A percentile compares a stretch with the other conserved stretches of the same genome.
phyloP scores from a whole-genome alignment of 1,140 invertebrate species.

The Danaus plexippus region DNA sequence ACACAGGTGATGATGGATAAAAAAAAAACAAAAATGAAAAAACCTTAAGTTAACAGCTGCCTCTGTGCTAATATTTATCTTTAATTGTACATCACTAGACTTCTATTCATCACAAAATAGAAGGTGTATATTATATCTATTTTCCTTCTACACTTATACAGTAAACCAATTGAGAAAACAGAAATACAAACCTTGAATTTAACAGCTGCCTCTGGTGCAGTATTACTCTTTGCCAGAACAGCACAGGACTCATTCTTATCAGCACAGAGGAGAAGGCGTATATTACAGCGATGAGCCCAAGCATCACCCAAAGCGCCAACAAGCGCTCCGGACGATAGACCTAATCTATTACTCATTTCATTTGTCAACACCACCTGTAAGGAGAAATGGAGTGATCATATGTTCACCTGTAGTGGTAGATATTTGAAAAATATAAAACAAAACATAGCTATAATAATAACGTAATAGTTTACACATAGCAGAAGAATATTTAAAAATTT shows the following conservation, averaged over 20 bases:
- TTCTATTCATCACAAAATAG: too few species aligned
- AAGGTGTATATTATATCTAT: too few species aligned
- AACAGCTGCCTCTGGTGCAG: slow-evolving; percentile 30
- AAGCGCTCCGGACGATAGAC: slow-evolving; percentile 40
- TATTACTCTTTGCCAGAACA: slow-evolving; percentile 48
- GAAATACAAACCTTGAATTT: slow-evolving; percentile 40
- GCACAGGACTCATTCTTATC: slow-evolving; percentile 33
- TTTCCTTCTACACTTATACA: too few species aligned
- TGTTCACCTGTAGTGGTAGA: not conserved
- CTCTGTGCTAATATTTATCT: slow-evolving; percentile 30
- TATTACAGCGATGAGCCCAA: slow-evolving; percentile 63
- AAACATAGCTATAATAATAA: too few species aligned
- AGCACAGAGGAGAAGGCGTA: slow-evolving; percentile 39
- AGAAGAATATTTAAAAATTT: too few species aligned
- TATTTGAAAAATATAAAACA: too few species aligned
- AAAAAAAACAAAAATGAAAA: not conserved
- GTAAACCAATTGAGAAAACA: too few species aligned
- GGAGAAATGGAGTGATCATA: not conserved
- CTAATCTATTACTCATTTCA: slow-evolving; percentile 69
- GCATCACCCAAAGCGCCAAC: slow-evolving; percentile 67
- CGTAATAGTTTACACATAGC: too few species aligned
- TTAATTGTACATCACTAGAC: too few species aligned
- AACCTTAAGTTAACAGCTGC: slow-evolving; percentile 42
- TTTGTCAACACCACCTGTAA: slow-evolving; percentile 71
- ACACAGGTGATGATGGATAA: too few species aligned